A percentile compares a stretch with the other conserved stretches of the same genome.
These are phyloP conservation scores for Linepithema humile DNA, from an alignment of 1,140 invertebrate genomes.

Conservation along the genomic window DNA sequence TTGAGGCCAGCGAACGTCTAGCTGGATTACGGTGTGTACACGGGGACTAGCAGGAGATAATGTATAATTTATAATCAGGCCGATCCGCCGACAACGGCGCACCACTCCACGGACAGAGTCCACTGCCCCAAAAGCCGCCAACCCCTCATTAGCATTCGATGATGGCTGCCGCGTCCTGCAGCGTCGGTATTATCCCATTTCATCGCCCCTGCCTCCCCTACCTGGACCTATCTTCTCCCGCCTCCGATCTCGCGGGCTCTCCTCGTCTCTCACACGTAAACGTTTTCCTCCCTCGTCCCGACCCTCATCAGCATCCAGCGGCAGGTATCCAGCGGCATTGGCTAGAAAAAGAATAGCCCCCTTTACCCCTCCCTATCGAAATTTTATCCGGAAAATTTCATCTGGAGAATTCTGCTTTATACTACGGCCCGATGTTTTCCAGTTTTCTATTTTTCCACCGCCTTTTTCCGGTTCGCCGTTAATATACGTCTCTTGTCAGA, in stretches of 20 bases:
- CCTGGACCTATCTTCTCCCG: constrained; percentile 59
- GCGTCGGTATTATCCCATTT: constrained; percentile 81
- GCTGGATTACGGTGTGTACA: constrained; percentile 78
- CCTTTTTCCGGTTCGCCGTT: neutral
- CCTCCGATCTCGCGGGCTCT: constrained; percentile 46
- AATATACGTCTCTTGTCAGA: neutral
- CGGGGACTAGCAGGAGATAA: constrained; percentile 80
- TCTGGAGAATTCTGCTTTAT: constrained; percentile 17
- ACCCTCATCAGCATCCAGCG: neutral
- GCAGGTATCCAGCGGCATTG: constrained; percentile 45
- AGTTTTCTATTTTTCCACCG: neutral
- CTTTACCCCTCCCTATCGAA: too few relatives aligned
- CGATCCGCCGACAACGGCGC: constrained; percentile 75
- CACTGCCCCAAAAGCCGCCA: constrained; percentile 79
- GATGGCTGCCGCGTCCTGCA: constrained; percentile 84
- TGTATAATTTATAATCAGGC: constrained; percentile 85
- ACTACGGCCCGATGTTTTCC: neutral
- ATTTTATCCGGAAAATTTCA: constrained; percentile 45
- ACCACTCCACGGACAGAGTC: constrained; percentile 64
- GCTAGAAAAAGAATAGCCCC: constrained; percentile 5
- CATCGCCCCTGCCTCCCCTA: constrained; percentile 68
- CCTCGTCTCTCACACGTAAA: constrained; percentile 31
- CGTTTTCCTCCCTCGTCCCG: constrained; percentile 21
- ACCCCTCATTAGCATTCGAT: constrained; percentile 85
- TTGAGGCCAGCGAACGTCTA: constrained; percentile 60